Evolutionary conservation across 1,140 invertebrate species (phyloP).

Genomic region (Scaptomyza montana): DNA sequence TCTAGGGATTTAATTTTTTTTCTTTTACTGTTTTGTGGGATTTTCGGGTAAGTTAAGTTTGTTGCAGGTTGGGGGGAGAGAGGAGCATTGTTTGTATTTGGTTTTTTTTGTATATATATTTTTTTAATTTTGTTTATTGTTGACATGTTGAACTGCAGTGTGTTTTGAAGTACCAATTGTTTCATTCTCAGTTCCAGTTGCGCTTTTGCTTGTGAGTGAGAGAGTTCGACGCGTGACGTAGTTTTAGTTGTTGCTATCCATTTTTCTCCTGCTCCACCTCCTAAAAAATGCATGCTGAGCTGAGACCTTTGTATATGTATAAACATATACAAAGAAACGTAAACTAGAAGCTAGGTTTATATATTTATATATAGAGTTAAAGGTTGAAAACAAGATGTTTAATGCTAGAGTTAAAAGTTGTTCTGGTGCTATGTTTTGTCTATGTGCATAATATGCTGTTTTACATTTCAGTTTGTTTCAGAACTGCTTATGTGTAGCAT

Average conservation of each 20-base stretch:
- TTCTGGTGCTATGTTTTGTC: slow-evolving; percentile 30
- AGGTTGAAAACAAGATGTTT: slow-evolving; percentile 28
- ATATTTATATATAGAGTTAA: slow-evolving; percentile 43
- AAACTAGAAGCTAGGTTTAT: slow-evolving; percentile 49
- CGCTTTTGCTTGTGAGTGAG: slow-evolving; percentile 24
- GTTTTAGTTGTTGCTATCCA: slow-evolving; percentile 46
- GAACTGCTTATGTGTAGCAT: slow-evolving; percentile 26
- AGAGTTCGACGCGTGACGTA: slow-evolving; percentile 45
- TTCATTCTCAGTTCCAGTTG: slow-evolving; percentile 37
- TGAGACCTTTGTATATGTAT: slow-evolving; percentile 27
- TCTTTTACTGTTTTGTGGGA: slow-evolving; percentile 48
- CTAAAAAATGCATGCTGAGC: slow-evolving; percentile 37
- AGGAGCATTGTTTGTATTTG: slow-evolving; percentile 58
- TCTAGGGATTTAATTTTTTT: slow-evolving; percentile 51
- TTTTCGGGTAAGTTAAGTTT: slow-evolving; percentile 50
- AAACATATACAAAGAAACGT: slow-evolving; percentile 24
- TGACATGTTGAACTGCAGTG: slow-evolving; percentile 23
- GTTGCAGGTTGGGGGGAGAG: slow-evolving; percentile 50
- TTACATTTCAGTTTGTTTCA: slow-evolving; percentile 35
- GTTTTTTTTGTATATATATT: slow-evolving; percentile 4
- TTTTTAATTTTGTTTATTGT: neutral
- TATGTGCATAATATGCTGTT: slow-evolving; percentile 35
- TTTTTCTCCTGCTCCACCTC: slow-evolving; percentile 45
- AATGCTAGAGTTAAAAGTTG: slow-evolving; percentile 20
- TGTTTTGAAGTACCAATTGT: slow-evolving; percentile 45